Evolutionary conservation across 2,888 invertebrate species (phyloP), one percentile per base, ranked within the genome.

Genomic region (Cheilosia vernalis): DNA sequence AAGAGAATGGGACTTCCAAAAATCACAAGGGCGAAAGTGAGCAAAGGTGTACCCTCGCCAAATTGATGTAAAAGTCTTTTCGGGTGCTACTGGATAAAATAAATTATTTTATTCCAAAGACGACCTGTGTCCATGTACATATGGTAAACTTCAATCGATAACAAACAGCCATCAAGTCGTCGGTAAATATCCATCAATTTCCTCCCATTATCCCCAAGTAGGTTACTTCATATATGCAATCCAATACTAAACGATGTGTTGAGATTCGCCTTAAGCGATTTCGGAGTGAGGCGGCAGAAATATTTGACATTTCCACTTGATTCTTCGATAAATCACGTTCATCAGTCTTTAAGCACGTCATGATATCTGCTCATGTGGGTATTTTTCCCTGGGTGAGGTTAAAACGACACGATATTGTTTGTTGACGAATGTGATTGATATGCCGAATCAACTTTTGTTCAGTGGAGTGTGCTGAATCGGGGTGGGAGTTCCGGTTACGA

Each of bases 291-390:
- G 33, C 5, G 33, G 33, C 33, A 2, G 33, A 64, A 21, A 64
- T 49, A 64, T 49, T 47, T 63, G 33, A 33, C n/a, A 13, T 49
- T 5, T n/a, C 17, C 7, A 49, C 9, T 17, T 40, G 58, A 42
- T 40, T 58, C 40, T 40, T 42, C 40, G 58, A 24, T 49, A 64
- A 49, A 64, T 64, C 63, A 49, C 49, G 7, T 49, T 49, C 37
- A 49, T 64, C 33, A 33, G 19, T 19, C 47, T 7, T 17, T 33
- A 33, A 30, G 47, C 6, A 19, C 47, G 24, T 60, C 21, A 15
- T 60, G 42, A 60, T 42, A 60, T 42, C 42, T 15, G 13, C 7
- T 15, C 13, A 10, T 9, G n/a, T 4, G 15, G 1, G 40, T 42
- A 42, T 42, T 21, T 33, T 58, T 17, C 17, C 37, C 19, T 40